Conservation (phyloP, 2,113 vertebrate genomes). For the Cryptomyrus ogoouensis region DNA sequence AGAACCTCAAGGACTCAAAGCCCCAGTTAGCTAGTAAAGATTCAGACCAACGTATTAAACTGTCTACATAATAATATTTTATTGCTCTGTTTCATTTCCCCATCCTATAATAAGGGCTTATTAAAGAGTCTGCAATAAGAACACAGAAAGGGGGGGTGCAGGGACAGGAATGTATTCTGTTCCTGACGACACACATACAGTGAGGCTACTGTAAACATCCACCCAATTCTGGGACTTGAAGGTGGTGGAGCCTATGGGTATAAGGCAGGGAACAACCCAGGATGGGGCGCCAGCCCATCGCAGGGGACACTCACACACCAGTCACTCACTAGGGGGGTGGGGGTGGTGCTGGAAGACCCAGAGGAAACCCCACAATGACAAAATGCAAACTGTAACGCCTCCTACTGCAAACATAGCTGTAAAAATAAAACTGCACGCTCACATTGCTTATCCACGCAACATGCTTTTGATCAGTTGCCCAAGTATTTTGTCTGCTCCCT, state of each 20-base stretch:
- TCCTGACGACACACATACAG: not conserved
- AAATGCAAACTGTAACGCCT: not conserved
- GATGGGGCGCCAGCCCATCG: no score
- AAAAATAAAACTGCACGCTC: not conserved
- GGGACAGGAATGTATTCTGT: not conserved
- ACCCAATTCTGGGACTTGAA: not conserved
- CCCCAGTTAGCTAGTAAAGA: not conserved
- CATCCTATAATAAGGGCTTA: not conserved
- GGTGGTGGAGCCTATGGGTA: not conserved
- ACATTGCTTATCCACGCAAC: not conserved
- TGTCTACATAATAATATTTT: not conserved
- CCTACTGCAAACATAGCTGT: not conserved
- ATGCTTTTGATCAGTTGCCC: not conserved
- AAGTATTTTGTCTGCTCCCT: not conserved
- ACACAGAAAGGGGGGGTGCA: not conserved
- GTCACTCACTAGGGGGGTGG: no score
- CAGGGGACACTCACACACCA: not conserved
- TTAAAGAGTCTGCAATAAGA: not conserved
- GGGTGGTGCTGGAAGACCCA: not conserved
- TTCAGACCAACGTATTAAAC: not conserved
- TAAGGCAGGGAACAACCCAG: not conserved
- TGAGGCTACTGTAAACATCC: not conserved
- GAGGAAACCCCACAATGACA: not conserved
- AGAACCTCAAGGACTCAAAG: not conserved
- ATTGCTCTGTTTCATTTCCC: not conserved